Evolutionary conservation across 2,888 invertebrate genomes (phyloP), one percentile per base, ranked within the genome.

Genomic region (Lochmaea capreae): DNA sequence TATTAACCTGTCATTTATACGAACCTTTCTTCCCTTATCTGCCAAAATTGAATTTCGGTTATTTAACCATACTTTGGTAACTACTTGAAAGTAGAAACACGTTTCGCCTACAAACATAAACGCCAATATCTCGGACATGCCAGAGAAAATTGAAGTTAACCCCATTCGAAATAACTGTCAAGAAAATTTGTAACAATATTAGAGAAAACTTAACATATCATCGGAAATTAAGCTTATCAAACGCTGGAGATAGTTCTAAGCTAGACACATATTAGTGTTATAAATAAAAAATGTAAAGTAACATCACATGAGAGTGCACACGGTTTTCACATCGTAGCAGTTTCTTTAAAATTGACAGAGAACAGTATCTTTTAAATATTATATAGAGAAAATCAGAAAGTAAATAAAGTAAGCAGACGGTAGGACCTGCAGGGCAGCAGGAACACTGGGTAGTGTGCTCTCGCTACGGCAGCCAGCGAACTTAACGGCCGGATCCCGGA

Each of bases 401-500:
- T 84, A 86, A 86, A 86, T 86, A 86, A 86, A 85, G 84, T 80
- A 83, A 77, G 16, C 26, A 54, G 52, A 85, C 82, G 85, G 26
- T 16, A 62, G 62, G 39, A 42, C 39, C 62, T 33, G 39, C 42
- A n/a, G 42, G 85, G 86, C 81, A 84, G 84, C 84, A 84, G 83
- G 81, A 84, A 83, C 84, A 81, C 84, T 83, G 83, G 43, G 82
- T 82, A 80, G 83, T 82, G 80, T 79, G 80, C 80, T 82, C 82
- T 81, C 83, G 84, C 83, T 84, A 82, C 43, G 43, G 62, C 62
- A 62, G 33, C 59, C 85, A 81, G 83, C 85, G 86, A 87, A 86
- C 87, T 87, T 93, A 93, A 93, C 93, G 93, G 93, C 93, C 93
- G 93, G 93, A 93, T 93, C 93, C 93, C 92, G 93, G 93, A 93